Conservation (phyloP, 2,888 invertebrate species). For the Troilus luridus region DNA sequence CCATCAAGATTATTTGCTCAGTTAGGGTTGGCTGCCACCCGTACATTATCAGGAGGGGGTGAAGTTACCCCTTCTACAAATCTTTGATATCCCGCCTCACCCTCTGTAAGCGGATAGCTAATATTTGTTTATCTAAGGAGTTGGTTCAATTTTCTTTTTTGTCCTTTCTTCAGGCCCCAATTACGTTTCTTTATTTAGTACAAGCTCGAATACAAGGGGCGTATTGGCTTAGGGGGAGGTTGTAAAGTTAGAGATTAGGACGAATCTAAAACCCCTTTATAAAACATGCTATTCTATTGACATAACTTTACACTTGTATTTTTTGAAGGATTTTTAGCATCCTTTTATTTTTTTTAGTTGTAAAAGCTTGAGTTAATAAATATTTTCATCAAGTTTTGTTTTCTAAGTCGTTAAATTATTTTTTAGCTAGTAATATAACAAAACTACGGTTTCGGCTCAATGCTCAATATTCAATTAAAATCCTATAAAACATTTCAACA, state of each 20-base stretch:
- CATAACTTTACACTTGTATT: neutral
- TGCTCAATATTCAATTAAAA: too few species aligned
- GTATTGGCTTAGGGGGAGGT: neutral
- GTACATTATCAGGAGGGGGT: neutral
- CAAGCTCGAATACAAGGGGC: neutral
- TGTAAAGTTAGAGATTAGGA: neutral
- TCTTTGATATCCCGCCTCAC: neutral
- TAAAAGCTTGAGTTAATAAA: too few species aligned
- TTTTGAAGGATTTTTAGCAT: neutral
- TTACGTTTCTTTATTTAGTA: conserved; percentile 28
- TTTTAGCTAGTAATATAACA: too few species aligned
- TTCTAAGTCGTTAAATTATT: too few species aligned
- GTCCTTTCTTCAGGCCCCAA: neutral
- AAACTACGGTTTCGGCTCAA: too few species aligned
- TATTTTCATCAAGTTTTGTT: too few species aligned
- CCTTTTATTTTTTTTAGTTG: neutral
- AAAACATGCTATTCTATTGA: neutral
- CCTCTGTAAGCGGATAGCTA: conserved; percentile 35
- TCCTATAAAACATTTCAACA: too few species aligned
- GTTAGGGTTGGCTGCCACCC: neutral
- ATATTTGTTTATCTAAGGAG: conserved; percentile 41
- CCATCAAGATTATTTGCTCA: conserved; percentile 44
- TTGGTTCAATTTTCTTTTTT: conserved; percentile 13
- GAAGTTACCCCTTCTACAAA: conserved; percentile 23
- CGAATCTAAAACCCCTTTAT: neutral